Evolutionary conservation across 2,113 vertebrate genomes (phyloP).

Genomic region (Plecturocebus donacophilus): DNA sequence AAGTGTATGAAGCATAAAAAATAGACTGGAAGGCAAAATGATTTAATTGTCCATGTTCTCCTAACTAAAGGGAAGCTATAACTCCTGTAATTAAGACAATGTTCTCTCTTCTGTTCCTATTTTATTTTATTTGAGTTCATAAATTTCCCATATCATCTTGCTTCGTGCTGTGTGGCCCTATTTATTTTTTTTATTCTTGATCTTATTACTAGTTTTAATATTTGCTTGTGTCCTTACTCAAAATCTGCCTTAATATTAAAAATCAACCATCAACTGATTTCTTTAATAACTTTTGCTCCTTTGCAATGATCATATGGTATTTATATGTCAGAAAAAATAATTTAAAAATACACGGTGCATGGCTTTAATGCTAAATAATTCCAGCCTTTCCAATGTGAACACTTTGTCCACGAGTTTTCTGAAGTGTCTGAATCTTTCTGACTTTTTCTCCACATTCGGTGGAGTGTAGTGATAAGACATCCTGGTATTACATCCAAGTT

Average conservation of each 20-base stretch:
- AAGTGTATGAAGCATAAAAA: neutral
- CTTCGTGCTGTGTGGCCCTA: neutral
- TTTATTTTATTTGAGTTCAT: neutral
- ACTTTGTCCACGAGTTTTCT: neutral
- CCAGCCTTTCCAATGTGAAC: neutral
- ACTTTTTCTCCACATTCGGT: neutral
- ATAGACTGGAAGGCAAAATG: neutral
- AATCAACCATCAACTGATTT: neutral
- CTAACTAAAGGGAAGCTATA: neutral
- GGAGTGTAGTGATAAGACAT: too few relatives aligned
- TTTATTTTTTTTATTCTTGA: neutral
- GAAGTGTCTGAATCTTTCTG: neutral
- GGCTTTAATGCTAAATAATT: neutral
- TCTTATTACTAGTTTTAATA: neutral
- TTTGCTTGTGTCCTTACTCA: neutral
- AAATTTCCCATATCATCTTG: neutral
- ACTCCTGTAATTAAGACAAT: neutral
- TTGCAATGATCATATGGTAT: neutral
- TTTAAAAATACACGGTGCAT: neutral
- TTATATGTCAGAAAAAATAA: conserved; percentile 3
- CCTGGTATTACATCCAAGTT: neutral
- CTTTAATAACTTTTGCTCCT: neutral
- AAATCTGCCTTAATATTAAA: neutral
- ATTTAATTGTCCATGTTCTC: neutral
- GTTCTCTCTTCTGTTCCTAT: neutral